These are phyloP conservation scores for Octodon degus DNA, from an alignment of 2,113 vertebrate species.

Conservation along the genomic window DNA sequence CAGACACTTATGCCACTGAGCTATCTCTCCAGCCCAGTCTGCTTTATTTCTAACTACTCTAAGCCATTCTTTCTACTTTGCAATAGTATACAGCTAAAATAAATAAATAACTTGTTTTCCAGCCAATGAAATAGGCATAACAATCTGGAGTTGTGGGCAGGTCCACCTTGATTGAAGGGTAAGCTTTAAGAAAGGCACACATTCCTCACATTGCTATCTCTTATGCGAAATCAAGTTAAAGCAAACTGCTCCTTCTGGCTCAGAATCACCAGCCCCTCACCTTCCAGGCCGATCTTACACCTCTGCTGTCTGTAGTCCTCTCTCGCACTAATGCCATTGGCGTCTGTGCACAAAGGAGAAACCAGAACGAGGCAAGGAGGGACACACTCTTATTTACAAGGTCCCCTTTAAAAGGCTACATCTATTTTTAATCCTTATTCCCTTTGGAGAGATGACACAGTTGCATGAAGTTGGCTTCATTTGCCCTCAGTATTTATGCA, in stretches of 20 bases:
- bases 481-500: not conserved
- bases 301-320: not conserved
- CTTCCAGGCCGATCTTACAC: not conserved
- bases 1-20: no score
- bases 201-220: conserved; percentile 7
- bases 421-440: not conserved
- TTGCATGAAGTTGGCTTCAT: conserved; percentile 52
- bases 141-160: not conserved
- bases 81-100: not conserved
- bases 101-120: conserved; percentile 20
- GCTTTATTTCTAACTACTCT: not conserved
- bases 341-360: not conserved
- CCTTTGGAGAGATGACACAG: not conserved
- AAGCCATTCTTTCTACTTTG: not conserved
- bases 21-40: not conserved
- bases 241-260: not conserved
- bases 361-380: not conserved
- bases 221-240: not conserved
- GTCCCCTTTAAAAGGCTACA: not conserved
- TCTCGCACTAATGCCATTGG: not conserved
- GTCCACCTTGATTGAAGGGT: not conserved
- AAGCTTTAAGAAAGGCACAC: not conserved
- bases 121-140: not conserved
- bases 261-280: not conserved
- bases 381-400: not conserved